phyloP scores from a whole-genome alignment of 2,888 invertebrate genomes.

The Leucozona laternaria region DNA sequence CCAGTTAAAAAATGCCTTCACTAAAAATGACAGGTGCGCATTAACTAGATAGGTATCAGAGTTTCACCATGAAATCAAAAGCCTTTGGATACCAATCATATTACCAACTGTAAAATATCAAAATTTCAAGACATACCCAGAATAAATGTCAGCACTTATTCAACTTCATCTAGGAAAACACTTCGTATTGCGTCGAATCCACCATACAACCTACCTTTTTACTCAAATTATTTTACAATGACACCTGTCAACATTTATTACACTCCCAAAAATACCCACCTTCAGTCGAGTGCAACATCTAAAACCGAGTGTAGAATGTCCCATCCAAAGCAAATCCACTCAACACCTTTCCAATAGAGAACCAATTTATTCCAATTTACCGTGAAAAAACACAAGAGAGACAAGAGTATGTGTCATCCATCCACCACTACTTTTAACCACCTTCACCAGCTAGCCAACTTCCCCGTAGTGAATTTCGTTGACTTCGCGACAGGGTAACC shows the following conservation, averaged over 20 bases:
- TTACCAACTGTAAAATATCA: conserved; percentile 48
- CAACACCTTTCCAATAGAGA: conserved; percentile 74
- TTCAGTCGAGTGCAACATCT: not conserved
- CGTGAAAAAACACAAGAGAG: conserved; percentile 52
- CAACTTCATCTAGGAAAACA: conserved; percentile 10
- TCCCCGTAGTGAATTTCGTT: conserved; percentile 65
- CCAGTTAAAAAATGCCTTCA: not conserved
- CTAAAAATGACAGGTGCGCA: conserved; percentile 39
- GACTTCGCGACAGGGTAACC: conserved; percentile 75
- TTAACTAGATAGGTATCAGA: not conserved
- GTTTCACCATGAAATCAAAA: not conserved
- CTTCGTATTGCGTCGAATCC: conserved; percentile 55
- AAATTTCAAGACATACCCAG: conserved; percentile 17
- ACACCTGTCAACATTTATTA: conserved; percentile 66
- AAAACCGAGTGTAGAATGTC: conserved; percentile 29
- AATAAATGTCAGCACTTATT: conserved; percentile 3
- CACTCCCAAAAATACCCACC: conserved; percentile 48
- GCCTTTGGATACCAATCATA: not conserved
- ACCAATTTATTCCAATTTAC: conserved; percentile 40
- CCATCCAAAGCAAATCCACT: conserved; percentile 43
- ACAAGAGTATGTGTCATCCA: conserved; percentile 71
- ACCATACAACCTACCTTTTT: conserved; percentile 30
- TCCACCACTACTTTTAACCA: conserved; percentile 33
- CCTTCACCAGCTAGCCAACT: conserved; percentile 43
- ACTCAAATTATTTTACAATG: conserved; percentile 36